A percentile compares a stretch with the other conserved stretches of the same genome.
Evolutionary conservation across 2,113 vertebrate genomes (phyloP).

Genomic region (Pteruthius melanotis): DNA sequence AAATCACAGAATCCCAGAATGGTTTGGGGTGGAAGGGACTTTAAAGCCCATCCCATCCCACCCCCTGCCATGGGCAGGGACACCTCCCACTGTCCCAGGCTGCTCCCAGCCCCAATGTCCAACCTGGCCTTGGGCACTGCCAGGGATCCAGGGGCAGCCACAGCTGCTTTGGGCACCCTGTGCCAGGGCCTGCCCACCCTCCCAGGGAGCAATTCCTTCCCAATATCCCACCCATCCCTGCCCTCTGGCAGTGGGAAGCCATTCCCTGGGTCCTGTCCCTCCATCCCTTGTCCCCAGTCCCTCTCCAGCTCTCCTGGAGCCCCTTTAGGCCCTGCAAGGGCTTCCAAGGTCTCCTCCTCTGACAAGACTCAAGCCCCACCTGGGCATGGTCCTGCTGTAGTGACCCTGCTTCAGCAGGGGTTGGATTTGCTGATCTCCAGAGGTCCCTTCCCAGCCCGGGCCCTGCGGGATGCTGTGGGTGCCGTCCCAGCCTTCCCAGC

Average conservation of each 20-base stretch:
- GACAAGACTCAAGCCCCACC: not conserved
- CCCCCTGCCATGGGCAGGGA: not conserved
- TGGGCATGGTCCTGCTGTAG: too few species aligned
- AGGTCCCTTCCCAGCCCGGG: not conserved
- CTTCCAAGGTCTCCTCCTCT: not conserved
- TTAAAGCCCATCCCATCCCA: rapidly evolving
- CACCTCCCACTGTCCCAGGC: rapidly evolving
- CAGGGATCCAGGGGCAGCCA: not conserved
- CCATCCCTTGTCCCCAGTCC: not conserved
- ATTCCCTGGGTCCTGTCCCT: not conserved
- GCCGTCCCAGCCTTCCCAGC: not conserved
- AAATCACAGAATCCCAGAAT: not conserved
- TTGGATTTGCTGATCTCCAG: not conserved
- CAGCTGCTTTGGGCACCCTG: not conserved
- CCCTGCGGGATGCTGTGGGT: not conserved
- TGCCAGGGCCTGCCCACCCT: not conserved
- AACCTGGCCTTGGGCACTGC: rapidly evolving
- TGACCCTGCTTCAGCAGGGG: not conserved
- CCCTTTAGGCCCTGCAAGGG: not conserved
- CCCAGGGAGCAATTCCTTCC: not conserved
- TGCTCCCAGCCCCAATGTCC: not conserved
- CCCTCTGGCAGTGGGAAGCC: not conserved
- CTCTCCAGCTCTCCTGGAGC: not conserved
- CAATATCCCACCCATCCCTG: rapidly evolving
- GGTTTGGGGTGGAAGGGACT: not conserved